phyloP scores from a whole-genome alignment of 2,797 vertebrate genomes.

The Synaphobranchus kaupii region DNA sequence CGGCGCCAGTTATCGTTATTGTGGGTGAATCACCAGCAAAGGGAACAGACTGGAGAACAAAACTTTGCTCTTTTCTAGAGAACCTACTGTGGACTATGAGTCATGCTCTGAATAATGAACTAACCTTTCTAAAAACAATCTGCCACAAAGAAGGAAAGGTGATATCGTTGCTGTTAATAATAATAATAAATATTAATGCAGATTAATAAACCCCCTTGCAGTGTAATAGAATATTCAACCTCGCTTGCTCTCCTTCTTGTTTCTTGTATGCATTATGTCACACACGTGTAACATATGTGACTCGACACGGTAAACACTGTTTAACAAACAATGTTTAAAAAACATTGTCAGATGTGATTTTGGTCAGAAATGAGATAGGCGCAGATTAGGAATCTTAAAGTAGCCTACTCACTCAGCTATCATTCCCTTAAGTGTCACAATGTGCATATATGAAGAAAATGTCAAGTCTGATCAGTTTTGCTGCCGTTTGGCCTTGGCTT shows the following conservation, averaged over 20 bases:
- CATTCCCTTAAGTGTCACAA: too few species aligned
- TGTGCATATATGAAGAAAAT: too few species aligned
- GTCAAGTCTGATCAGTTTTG: too few species aligned
- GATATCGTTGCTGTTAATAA: conserved; percentile 53
- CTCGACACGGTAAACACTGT: neutral
- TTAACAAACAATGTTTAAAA: too few species aligned
- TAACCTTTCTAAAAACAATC: conserved; percentile 18
- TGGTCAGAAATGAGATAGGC: too few species aligned
- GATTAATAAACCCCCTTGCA: conserved; percentile 36
- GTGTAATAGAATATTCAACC: neutral
- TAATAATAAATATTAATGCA: too few species aligned
- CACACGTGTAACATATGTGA: neutral
- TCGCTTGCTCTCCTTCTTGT: neutral
- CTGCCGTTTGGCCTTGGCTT: too few species aligned
- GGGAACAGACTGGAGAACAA: conserved; percentile 50
- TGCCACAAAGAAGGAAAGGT: neutral
- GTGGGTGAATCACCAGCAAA: conserved; percentile 57
- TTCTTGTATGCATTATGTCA: neutral
- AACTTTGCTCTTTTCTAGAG: conserved; percentile 25
- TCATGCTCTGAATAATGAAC: neutral
- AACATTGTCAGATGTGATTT: too few species aligned
- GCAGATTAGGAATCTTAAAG: too few species aligned
- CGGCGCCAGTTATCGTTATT: conserved; percentile 57
- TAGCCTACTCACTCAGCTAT: too few species aligned
- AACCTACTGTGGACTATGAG: conserved; percentile 16